Percentiles rank a stretch among this genome's conserved stretches.
phyloP scores from a whole-genome alignment of 2,888 invertebrate species.

The Lochmaea crataegi region DNA sequence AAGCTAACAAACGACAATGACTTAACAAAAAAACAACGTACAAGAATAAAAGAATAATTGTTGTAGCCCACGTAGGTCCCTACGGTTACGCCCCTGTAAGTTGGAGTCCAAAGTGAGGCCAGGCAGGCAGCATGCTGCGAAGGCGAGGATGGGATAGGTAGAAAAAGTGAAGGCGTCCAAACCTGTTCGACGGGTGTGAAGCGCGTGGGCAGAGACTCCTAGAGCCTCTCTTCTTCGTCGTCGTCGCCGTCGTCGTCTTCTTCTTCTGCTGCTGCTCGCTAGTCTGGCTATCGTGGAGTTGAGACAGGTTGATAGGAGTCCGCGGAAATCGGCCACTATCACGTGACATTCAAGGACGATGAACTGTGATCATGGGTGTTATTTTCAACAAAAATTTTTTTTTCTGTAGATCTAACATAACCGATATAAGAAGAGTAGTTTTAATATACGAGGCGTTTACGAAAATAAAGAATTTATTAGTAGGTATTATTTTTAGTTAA shows the following conservation, averaged over 20 bases:
- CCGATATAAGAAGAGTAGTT: constrained; percentile 5
- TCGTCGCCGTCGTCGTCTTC: neutral
- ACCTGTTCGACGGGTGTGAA: constrained; percentile 67
- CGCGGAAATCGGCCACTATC: constrained; percentile 52
- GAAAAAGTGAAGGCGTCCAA: constrained; percentile 67
- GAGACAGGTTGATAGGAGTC: constrained; percentile 52
- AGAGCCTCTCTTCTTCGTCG: constrained; percentile 50
- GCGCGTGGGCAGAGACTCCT: constrained; percentile 65
- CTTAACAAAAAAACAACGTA: constrained; percentile 23
- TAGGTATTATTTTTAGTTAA: neutral
- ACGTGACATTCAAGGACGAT: constrained; percentile 54
- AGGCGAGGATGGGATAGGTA: constrained; percentile 43
- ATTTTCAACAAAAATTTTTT: constrained; percentile 31
- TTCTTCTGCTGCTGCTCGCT: constrained; percentile 35
- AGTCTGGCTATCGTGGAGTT: constrained; percentile 43
- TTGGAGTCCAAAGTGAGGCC: constrained; percentile 41
- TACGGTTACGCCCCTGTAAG: constrained; percentile 40
- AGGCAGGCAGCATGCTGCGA: constrained; percentile 43
- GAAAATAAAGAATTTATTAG: neutral
- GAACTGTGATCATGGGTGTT: constrained; percentile 45
- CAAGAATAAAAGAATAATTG: constrained; percentile 29
- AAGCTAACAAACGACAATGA: constrained; percentile 24
- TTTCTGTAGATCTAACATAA: neutral
- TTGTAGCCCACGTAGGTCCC: constrained; percentile 31
- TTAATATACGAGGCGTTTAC: constrained; percentile 3